Evolutionary conservation across 2,888 invertebrate genomes (phyloP).

Genomic region (Emmelina monodactyla): DNA sequence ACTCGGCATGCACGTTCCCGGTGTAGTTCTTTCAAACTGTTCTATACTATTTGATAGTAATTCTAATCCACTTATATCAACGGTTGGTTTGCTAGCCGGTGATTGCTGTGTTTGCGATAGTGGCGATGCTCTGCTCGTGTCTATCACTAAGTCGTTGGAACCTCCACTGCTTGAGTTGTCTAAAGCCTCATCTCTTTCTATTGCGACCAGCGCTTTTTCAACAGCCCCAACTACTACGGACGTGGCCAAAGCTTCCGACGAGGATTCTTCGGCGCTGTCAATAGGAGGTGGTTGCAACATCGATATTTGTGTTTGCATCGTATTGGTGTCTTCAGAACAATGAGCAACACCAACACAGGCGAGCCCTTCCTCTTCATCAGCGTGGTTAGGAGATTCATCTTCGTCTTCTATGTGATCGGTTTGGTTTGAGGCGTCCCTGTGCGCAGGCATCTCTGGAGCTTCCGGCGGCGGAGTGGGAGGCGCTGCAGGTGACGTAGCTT

Average conservation of each 20-base stretch:
- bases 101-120: slow-evolving; percentile 19
- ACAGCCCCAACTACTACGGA: slow-evolving; percentile 39
- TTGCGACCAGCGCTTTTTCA: slow-evolving; percentile 49
- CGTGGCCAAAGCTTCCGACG: slow-evolving; percentile 36
- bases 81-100: slow-evolving; percentile 31
- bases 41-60: slow-evolving; percentile 86
- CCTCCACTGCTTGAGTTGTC: slow-evolving; percentile 52
- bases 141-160: slow-evolving; percentile 54
- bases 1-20: slow-evolving; percentile 37
- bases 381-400: slow-evolving; percentile 63
- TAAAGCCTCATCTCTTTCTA: slow-evolving; percentile 41
- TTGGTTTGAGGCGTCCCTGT: slow-evolving; percentile 81
- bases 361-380: slow-evolving; percentile 51
- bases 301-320: slow-evolving; percentile 23
- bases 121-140: slow-evolving; percentile 42
- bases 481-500: slow-evolving; percentile 69
- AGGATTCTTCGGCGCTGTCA: slow-evolving; percentile 49
- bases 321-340: slow-evolving; percentile 41
- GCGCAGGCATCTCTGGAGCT: slow-evolving; percentile 70
- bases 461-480: slow-evolving; percentile 60
- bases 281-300: slow-evolving; percentile 28
- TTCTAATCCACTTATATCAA: slow-evolving; percentile 83
- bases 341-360: slow-evolving; percentile 59
- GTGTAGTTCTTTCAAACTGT: slow-evolving; percentile 71
- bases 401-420: slow-evolving; percentile 80